A percentile compares a stretch with the other conserved stretches of the same genome.
phyloP scores from a whole-genome alignment of 1,140 invertebrate genomes.

The Drosophila parabipectinata region DNA sequence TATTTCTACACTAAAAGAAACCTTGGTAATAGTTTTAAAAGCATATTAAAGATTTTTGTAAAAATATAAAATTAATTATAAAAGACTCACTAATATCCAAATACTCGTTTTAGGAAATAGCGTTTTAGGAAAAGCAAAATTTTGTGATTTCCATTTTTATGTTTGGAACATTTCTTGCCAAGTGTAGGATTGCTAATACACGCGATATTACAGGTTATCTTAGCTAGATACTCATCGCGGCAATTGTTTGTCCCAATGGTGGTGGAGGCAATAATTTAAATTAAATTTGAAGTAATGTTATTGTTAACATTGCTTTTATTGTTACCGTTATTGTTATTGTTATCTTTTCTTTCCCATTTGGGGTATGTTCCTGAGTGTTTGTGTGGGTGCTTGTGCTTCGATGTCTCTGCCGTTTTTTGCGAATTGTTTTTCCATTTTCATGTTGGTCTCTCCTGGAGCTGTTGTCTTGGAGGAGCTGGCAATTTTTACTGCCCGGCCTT shows the following conservation, averaged over 20 bases:
- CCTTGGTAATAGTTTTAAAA: background rate
- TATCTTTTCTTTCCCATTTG: conserved; percentile 51
- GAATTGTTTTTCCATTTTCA: conserved; percentile 75
- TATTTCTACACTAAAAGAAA: background rate
- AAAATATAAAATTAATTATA: background rate
- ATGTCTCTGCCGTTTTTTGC: background rate
- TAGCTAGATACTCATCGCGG: conserved; percentile 63
- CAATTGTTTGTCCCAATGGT: conserved; percentile 57
- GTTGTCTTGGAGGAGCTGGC: conserved; percentile 14
- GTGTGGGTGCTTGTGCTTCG: conserved; percentile 2
- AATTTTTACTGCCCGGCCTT: conserved; percentile 9
- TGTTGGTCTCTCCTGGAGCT: conserved; percentile 5
- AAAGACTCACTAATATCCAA: too few species aligned
- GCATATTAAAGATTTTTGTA: background rate
- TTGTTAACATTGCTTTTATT: conserved; percentile 70
- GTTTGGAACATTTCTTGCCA: background rate
- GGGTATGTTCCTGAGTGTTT: background rate
- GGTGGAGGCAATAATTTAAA: conserved; percentile 71
- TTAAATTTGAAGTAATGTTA: conserved; percentile 82
- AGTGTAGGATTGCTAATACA: conserved; percentile 49
- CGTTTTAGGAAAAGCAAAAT: background rate
- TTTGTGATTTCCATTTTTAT: too few species aligned
- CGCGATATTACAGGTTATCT: conserved; percentile 69
- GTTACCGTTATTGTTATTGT: conserved; percentile 73
- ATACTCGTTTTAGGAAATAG: too few species aligned